phyloP scores from a whole-genome alignment of 2,888 invertebrate species.

The Falcaria lacertinaria region DNA sequence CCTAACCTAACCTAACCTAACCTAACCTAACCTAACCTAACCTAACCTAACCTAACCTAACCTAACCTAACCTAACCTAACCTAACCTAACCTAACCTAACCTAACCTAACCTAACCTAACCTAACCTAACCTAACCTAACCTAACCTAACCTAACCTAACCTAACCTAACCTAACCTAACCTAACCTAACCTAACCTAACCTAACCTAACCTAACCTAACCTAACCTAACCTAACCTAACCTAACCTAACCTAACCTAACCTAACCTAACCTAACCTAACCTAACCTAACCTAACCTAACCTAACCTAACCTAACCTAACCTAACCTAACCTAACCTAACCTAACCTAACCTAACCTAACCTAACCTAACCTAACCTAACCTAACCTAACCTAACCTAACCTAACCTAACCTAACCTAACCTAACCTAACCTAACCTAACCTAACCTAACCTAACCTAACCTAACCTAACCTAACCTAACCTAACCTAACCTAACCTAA shows the following conservation, averaged over 20 bases:
- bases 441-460: constrained; percentile 6
- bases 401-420: constrained; percentile 8
- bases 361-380: constrained; percentile 8
- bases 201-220: constrained; percentile 11
- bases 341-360: constrained; percentile 8
- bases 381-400: constrained; percentile 7
- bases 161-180: constrained; percentile 14
- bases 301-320: constrained; percentile 7
- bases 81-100: constrained; percentile 9
- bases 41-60: constrained; percentile 11
- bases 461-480: constrained; percentile 6
- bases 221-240: constrained; percentile 9
- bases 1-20: constrained; percentile 8
- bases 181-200: constrained; percentile 12
- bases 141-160: constrained; percentile 14
- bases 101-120: constrained; percentile 13
- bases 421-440: constrained; percentile 7
- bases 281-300: constrained; percentile 9
- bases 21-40: constrained; percentile 5
- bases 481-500: constrained; percentile 7
- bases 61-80: constrained; percentile 8
- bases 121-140: constrained; percentile 14
- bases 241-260: constrained; percentile 6
- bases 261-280: constrained; percentile 7
- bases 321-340: constrained; percentile 12